Evolutionary conservation across 35 echinoderm and acorn worm genomes (phyloP), one percentile per base, ranked within the genome.

Genomic region (Ophiothrix spiculata): DNA sequence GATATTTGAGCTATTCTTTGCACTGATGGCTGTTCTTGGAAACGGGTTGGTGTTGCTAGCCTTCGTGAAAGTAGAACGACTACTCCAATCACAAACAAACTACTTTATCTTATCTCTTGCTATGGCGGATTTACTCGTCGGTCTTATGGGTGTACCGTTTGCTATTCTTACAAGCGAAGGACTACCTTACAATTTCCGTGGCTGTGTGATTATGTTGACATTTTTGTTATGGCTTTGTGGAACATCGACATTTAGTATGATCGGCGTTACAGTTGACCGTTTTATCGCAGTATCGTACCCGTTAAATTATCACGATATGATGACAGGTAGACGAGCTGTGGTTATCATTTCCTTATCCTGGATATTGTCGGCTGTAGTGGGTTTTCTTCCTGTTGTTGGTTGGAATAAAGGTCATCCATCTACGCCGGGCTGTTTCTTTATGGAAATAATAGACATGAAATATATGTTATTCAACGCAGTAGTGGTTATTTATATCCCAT

Each of bases 41-140:
- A 93, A 93, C 87, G 64, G 77, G 8, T 74, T 90, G 4, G 92
- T 93, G 0, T 76, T 90, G 25, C 69, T 90, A 28, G 78, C 88
- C 42, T 81, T 85, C 76, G 39, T 79, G 16, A 39, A 40, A 1
- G 83, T 78, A 32, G 25, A 35, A 32, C 83, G 88, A 14, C 83
- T 91, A 8, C 80, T 82, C 40, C 92, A 84, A 28, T 85, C 83
- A 13, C 81, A 90, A 28, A 93, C 92, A 1, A 93, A 93, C 40
- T 93, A 86, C 40, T 81, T 93, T 56, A 90, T 93, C 34, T 56
- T 93, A 31, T 93, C 92, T 0, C 83, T 93, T 41, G 92, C 92
- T 31, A 79, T 93, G 15, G 83, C 87, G 21, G 91, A 93, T 64
- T 42, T 93, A 56, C 74, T 93, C 0, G 91, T 93, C 0, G 91